phyloP scores from a whole-genome alignment of 2,113 vertebrate species.

The Erythrocercus mccallii region DNA sequence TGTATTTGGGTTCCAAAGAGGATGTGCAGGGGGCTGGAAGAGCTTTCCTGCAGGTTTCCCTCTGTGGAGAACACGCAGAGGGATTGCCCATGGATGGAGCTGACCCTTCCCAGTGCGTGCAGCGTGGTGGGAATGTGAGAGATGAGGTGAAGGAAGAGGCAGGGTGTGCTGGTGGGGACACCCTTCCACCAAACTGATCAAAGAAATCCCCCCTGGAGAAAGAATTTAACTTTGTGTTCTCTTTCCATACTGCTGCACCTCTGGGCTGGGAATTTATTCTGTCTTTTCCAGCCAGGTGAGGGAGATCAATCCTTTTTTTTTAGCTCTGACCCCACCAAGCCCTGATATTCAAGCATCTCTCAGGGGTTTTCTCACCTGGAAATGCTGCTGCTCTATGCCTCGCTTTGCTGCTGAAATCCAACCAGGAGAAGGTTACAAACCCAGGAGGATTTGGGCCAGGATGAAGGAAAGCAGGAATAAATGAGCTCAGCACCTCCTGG shows the following conservation, averaged over 20 bases:
- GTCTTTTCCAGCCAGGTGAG: neutral
- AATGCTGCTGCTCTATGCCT: accelerated
- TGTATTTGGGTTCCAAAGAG: neutral
- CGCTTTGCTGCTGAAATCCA: neutral
- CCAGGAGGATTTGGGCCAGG: neutral
- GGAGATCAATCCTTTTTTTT: neutral
- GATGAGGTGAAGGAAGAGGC: neutral
- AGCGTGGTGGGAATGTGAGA: accelerated
- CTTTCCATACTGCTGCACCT: neutral
- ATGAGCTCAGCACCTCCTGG: neutral
- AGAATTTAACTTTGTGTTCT: neutral
- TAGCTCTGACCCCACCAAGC: neutral
- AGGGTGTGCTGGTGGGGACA: neutral
- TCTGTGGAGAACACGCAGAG: neutral
- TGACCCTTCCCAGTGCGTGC: neutral
- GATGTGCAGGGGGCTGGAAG: neutral
- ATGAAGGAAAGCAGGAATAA: neutral
- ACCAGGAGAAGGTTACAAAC: neutral
- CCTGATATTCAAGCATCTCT: neutral
- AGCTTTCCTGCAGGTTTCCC: neutral
- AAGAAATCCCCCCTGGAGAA: neutral
- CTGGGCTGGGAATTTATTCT: neutral
- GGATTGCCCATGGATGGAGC: neutral
- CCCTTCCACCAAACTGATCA: accelerated
- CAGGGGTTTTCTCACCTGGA: neutral